A percentile compares a stretch with the other conserved stretches of the same genome.
Evolutionary conservation across 1,140 invertebrate genomes (phyloP).

Genomic region (Zaprionus capensis): DNA sequence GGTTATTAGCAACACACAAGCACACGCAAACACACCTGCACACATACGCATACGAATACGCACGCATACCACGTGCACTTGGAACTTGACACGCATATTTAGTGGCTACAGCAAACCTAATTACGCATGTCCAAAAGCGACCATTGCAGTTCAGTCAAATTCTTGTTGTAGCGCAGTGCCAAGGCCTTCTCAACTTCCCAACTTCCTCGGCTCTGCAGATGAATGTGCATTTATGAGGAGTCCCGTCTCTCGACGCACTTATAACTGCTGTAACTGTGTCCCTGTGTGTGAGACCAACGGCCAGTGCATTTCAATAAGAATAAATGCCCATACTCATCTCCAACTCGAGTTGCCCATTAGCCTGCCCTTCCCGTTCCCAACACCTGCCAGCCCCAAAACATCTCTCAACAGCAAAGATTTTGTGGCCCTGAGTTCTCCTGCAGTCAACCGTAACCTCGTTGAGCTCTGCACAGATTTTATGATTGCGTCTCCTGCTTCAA

Average conservation of each 20-base stretch:
- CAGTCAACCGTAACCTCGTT: slow-evolving; percentile 19
- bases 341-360: not conserved
- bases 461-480: slow-evolving; percentile 62
- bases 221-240: slow-evolving; percentile 53
- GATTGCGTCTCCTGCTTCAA: slow-evolving; percentile 53
- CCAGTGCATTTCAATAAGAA: slow-evolving; percentile 56
- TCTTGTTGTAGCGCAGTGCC: not conserved
- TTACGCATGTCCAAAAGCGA: slow-evolving; percentile 73
- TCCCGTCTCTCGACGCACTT: slow-evolving; percentile 16
- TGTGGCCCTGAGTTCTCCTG: not conserved
- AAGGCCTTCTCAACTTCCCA: not conserved
- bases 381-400: slow-evolving; percentile 24
- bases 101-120: slow-evolving; percentile 79
- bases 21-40: slow-evolving; percentile 5
- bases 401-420: slow-evolving; percentile 65
- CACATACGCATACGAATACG: slow-evolving; percentile 3
- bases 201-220: slow-evolving; percentile 9
- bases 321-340: slow-evolving; percentile 31
- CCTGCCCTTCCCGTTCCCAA: too few species aligned
- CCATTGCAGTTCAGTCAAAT: slow-evolving; percentile 42
- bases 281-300: slow-evolving; percentile 5
- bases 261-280: slow-evolving; percentile 10
- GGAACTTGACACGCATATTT: slow-evolving; percentile 80
- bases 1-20: slow-evolving; percentile 36
- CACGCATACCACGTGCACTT: slow-evolving; percentile 30